Evolutionary conservation across 2,113 vertebrate species (phyloP).

Genomic region (Rattus norvegicus): DNA sequence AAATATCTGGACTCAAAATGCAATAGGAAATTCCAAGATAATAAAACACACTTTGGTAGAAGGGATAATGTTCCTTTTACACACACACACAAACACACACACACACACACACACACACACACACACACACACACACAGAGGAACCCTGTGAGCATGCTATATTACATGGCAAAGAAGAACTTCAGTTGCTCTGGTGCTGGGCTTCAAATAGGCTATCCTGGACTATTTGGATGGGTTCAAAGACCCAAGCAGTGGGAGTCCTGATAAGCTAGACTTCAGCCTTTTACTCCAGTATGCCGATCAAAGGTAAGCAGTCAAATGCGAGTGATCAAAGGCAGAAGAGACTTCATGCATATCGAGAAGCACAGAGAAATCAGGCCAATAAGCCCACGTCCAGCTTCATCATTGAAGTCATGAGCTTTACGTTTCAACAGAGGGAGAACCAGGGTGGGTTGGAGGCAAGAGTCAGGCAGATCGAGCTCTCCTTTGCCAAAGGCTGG

Average conservation of each 20-base stretch:
- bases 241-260: not conserved
- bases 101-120: not conserved
- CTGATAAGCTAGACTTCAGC: not conserved
- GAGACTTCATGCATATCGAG: not conserved
- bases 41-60: not conserved
- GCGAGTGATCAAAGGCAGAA: not conserved
- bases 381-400: not conserved
- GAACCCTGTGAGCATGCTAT: not conserved
- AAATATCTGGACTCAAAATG: not conserved
- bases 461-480: too few species aligned
- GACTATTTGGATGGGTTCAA: not conserved
- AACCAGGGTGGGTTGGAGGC: not conserved
- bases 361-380: not conserved
- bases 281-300: not conserved
- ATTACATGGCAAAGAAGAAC: not conserved
- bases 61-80: not conserved
- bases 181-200: not conserved
- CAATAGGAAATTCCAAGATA: not conserved
- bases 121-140: not conserved
- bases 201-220: not conserved
- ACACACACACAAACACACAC: not conserved
- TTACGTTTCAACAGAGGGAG: not conserved
- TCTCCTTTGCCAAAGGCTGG: not conserved
- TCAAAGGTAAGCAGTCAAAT: not conserved
- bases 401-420: not conserved